Percentiles rank a stretch among this genome's conserved stretches.
Evolutionary conservation across 2,888 invertebrate genomes (phyloP).

Genomic region (Xiphydria camelus): DNA sequence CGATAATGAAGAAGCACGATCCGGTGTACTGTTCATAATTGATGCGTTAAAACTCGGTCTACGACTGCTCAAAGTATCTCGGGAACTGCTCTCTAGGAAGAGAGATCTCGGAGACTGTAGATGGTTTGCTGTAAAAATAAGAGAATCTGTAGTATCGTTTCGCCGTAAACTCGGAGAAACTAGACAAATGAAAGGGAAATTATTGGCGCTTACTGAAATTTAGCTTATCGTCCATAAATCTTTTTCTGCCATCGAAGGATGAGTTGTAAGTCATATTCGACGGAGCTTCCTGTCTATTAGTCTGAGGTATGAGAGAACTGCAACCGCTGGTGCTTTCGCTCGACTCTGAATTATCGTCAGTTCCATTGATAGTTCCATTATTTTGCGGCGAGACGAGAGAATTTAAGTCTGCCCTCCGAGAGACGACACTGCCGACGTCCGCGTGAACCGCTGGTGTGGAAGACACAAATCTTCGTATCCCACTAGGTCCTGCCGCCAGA

Average conservation of each 20-base stretch:
- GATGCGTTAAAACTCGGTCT: slow-evolving; percentile 61
- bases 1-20: slow-evolving; percentile 54
- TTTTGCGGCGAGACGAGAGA: slow-evolving; percentile 35
- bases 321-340: slow-evolving; percentile 65
- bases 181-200: not conserved
- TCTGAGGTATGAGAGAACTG: slow-evolving; percentile 61
- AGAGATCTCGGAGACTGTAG: slow-evolving; percentile 53
- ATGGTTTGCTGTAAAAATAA: slow-evolving; percentile 43
- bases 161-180: no score
- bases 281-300: slow-evolving; percentile 48
- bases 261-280: slow-evolving; percentile 36
- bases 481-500: slow-evolving; percentile 42
- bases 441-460: slow-evolving; percentile 50
- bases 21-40: slow-evolving; percentile 56
- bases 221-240: slow-evolving; percentile 46
- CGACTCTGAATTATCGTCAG: slow-evolving; percentile 63
- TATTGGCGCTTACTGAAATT: slow-evolving; percentile 40
- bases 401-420: slow-evolving; percentile 38
- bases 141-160: slow-evolving; percentile 2
- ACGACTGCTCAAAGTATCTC: slow-evolving; percentile 59
- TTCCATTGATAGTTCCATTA: slow-evolving; percentile 47
- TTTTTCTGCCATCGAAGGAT: slow-evolving; percentile 40
- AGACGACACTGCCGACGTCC: slow-evolving; percentile 31
- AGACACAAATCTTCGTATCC: slow-evolving; percentile 42
- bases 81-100: slow-evolving; percentile 53